Evolutionary conservation across 2,888 invertebrate species (phyloP), one percentile per base, ranked within the genome.

Genomic region (Caenorhabditis drosophilae): DNA sequence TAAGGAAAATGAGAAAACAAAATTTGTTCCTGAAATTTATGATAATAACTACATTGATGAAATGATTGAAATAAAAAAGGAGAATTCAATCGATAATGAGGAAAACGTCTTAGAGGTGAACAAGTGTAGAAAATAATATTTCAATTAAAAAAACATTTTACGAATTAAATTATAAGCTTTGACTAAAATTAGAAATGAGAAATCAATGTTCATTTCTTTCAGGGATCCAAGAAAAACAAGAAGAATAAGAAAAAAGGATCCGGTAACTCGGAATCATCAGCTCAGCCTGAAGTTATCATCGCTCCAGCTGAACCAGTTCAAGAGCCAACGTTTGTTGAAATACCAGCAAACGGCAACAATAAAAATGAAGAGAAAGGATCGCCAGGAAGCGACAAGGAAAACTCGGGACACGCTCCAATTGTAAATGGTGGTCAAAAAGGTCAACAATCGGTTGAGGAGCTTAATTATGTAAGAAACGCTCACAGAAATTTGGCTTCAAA

Each of bases 361-460:
- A 53, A 49, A 16, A 47, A 45, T 4, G 56, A 27, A 15, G 50
- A 50, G 22, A 63, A 57, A 42, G 57, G 53, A 54, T 64, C 63
- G 3, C 63, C 63, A 36, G 54, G 58, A 53, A 64, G 63, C 26
- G 63, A 64, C 49, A 66, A 66, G 52, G 66, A 66, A 60, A 66
- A 60, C 36, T 49, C 55, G 36, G 48, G 42, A 41, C 7, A 11
- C 26, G n/a, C n/a, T n/a, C n/a, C n/a, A n/a, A 38, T 26, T 4
- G 48, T 36, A 44, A 63, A 53, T 31, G 62, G 56, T 45, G 38
- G 49, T 22, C 51, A 27, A 36, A 61, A 56, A 42, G 51, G 55
- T 18, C 55, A 56, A 51, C 31, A 31, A 9, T n/a, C n/a, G 38
- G 46, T 48, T 38, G 59, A 49, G 44, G 46, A 49, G 20, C 16